A percentile compares a stretch with the other conserved stretches of the same genome.
phyloP scores from a whole-genome alignment of 1,140 invertebrate species.

The Habropoda laboriosa region DNA sequence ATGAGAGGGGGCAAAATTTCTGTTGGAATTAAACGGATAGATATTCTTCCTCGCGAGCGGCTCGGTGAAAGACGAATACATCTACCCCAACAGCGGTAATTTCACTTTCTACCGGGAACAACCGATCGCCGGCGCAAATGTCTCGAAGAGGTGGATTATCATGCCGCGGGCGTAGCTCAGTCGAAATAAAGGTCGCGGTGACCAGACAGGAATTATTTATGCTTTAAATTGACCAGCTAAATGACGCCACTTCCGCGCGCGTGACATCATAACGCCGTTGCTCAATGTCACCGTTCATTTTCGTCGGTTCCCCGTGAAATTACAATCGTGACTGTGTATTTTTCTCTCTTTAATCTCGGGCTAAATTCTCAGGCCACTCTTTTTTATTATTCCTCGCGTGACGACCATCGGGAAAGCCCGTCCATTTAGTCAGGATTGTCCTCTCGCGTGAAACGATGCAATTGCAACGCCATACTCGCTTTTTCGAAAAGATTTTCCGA shows the following conservation, averaged over 20 bases:
- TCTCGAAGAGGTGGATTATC: conserved; percentile 5
- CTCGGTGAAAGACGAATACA: no score
- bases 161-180: conserved; percentile 14
- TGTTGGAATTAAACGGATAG: no score
- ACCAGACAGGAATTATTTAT: conserved; percentile 61
- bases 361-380: no score
- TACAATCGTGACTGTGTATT: neutral
- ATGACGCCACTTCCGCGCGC: conserved; percentile 67
- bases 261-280: conserved; percentile 61
- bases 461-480: neutral
- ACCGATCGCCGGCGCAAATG: neutral
- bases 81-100: neutral
- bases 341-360: no score
- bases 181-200: conserved; percentile 50
- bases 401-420: no score
- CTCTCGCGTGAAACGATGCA: no score
- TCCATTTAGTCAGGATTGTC: neutral
- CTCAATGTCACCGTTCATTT: conserved; percentile 59
- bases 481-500: neutral
- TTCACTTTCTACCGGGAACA: neutral
- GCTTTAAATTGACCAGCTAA: conserved; percentile 44
- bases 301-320: neutral
- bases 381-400: no score
- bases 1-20: no score
- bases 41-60: no score